phyloP scores from a whole-genome alignment of 2,113 vertebrate species.

The Geococcyx californianus region DNA sequence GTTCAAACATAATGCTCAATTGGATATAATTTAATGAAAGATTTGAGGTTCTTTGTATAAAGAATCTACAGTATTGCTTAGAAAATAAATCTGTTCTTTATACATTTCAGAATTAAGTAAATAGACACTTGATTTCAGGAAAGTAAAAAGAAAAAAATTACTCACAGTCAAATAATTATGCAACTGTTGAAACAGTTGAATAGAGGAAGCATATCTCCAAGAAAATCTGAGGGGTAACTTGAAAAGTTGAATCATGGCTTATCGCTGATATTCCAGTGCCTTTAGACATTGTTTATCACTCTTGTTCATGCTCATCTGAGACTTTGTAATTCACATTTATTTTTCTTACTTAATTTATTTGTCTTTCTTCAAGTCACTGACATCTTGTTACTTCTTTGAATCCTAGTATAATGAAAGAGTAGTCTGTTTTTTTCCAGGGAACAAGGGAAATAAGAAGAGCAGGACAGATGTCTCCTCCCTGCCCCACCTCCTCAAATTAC shows the following conservation, averaged over 20 bases:
- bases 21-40: background rate
- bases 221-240: background rate
- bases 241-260: background rate
- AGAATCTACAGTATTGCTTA: background rate
- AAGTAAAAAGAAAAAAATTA: background rate
- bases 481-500: background rate
- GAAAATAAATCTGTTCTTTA: background rate
- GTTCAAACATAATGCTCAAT: background rate
- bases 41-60: background rate
- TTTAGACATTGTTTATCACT: background rate
- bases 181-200: background rate
- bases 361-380: background rate
- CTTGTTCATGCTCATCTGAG: background rate
- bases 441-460: background rate
- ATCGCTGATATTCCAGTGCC: background rate
- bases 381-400: background rate
- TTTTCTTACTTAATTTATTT: background rate
- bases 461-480: background rate
- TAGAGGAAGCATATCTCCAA: background rate
- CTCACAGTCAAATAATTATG: background rate
- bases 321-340: background rate
- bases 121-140: background rate
- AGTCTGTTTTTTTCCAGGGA: background rate
- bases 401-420: background rate
- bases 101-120: background rate